phyloP scores from a whole-genome alignment of 1,140 invertebrate species.

The Drosophila persimilis region DNA sequence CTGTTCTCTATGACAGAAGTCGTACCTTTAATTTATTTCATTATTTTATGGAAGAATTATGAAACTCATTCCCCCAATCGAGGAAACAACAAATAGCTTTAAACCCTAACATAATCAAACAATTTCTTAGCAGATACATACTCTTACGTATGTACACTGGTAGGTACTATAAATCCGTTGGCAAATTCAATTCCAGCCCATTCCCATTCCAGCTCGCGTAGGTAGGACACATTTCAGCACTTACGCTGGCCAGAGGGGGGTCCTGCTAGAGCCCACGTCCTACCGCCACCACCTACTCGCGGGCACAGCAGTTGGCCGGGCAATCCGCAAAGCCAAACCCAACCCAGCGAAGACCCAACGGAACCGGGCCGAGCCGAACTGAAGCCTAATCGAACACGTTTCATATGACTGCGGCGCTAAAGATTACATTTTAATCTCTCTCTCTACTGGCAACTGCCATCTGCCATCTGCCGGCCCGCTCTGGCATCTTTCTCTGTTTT shows the following conservation, averaged over 20 bases:
- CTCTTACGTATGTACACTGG: neutral
- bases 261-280: slow-evolving; percentile 24
- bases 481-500: neutral
- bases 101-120: too few relatives aligned
- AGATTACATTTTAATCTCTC: slow-evolving; percentile 78
- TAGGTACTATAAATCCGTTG: slow-evolving; percentile 19
- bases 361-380: slow-evolving; percentile 12
- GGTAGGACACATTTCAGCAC: slow-evolving; percentile 68
- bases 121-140: too few relatives aligned
- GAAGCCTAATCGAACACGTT: slow-evolving; percentile 77
- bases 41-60: too few relatives aligned
- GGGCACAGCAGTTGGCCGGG: slow-evolving; percentile 67
- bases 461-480: neutral
- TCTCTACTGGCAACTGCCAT: neutral
- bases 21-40: too few relatives aligned
- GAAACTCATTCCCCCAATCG: too few relatives aligned
- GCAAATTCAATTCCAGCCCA: slow-evolving; percentile 33
- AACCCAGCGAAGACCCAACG: neutral
- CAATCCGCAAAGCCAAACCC: slow-evolving; percentile 7
- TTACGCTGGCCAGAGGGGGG: slow-evolving; percentile 59
- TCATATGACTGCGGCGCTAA: slow-evolving; percentile 78
- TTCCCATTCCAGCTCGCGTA: slow-evolving; percentile 46
- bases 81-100: too few relatives aligned
- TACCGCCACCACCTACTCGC: slow-evolving; percentile 53
- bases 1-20: too few relatives aligned